Percentiles rank a stretch among this genome's conserved stretches.
These are phyloP conservation scores for Apeira syringaria DNA, from an alignment of 2,888 invertebrate genomes.

Conservation along the genomic window DNA sequence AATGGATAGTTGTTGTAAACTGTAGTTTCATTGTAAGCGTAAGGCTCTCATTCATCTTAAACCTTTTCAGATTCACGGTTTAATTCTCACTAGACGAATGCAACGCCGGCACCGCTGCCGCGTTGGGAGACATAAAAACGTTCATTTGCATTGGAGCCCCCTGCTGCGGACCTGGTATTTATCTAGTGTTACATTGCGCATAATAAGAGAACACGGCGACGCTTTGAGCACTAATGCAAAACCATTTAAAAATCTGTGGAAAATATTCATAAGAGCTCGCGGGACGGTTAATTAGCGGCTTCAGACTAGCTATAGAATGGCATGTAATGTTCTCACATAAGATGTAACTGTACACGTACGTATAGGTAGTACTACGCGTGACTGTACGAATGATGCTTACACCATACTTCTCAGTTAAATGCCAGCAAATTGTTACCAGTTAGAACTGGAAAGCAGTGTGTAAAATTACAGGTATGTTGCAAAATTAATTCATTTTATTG, in stretches of 20 bases:
- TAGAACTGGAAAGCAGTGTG: conserved; percentile 28
- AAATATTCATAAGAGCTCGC: conserved; percentile 50
- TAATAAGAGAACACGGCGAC: conserved; percentile 60
- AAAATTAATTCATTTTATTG: too few relatives aligned
- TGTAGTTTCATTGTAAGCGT: conserved; percentile 71
- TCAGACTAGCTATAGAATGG: conserved; percentile 17
- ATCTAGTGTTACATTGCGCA: conserved; percentile 68
- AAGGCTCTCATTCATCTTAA: conserved; percentile 73
- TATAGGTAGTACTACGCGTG: not conserved
- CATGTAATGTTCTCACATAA: conserved; percentile 21
- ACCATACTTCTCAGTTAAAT: conserved; percentile 35
- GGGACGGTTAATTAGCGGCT: conserved; percentile 58
- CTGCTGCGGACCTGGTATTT: conserved; percentile 61
- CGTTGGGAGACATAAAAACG: conserved; percentile 63
- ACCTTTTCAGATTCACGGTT: conserved; percentile 73
- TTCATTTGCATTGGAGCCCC: conserved; percentile 74
- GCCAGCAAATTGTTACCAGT: conserved; percentile 33
- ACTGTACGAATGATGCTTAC: conserved; percentile 20
- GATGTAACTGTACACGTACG: not conserved
- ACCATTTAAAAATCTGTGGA: conserved; percentile 59
- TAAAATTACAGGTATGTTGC: not conserved
- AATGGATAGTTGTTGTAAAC: conserved; percentile 73
- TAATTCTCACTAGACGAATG: conserved; percentile 71
- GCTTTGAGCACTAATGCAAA: conserved; percentile 59
- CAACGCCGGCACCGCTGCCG: conserved; percentile 39